These are phyloP conservation scores for Alca torda DNA, from an alignment of 2,797 vertebrate species.

Conservation along the genomic window DNA sequence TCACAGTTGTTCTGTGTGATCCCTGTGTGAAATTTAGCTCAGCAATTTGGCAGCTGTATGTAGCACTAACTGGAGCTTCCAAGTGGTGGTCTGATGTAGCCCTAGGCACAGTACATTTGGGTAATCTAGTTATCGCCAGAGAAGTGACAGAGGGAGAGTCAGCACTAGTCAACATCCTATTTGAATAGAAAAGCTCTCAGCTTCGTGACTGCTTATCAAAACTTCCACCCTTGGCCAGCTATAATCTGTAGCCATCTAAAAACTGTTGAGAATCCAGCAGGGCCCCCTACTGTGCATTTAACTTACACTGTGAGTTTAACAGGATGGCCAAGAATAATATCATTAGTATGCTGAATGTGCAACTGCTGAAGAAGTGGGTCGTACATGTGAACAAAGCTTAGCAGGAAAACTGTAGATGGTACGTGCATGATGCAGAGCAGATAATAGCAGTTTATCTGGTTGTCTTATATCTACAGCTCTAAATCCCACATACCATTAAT, in stretches of 20 bases:
- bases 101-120: neutral
- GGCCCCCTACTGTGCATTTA: constrained; percentile 9
- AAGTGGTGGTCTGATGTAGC: neutral
- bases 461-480: constrained; percentile 38
- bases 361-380: constrained; percentile 35
- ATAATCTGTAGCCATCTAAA: constrained; percentile 30
- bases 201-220: constrained; percentile 32
- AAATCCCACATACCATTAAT: constrained; percentile 24
- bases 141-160: neutral
- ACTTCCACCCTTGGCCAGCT: constrained; percentile 28
- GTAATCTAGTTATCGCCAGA: constrained; percentile 26
- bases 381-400: constrained; percentile 45
- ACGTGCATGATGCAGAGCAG: constrained; percentile 26
- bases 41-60: constrained; percentile 1
- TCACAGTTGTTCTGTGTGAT: neutral
- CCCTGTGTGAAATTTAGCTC: constrained; percentile 20
- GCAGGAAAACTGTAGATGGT: constrained; percentile 13
- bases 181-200: constrained; percentile 47
- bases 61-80: constrained; percentile 4
- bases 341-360: constrained; percentile 37
- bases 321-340: constrained; percentile 52
- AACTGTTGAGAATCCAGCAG: constrained; percentile 21
- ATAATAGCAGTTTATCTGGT: constrained; percentile 48
- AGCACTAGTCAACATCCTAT: constrained; percentile 3
- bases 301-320: constrained; percentile 30